Percentiles rank a stretch among this genome's conserved stretches.
These are phyloP conservation scores for Xanthostigma xanthostigma DNA, from an alignment of 2,888 invertebrate genomes.

Conservation along the genomic window DNA sequence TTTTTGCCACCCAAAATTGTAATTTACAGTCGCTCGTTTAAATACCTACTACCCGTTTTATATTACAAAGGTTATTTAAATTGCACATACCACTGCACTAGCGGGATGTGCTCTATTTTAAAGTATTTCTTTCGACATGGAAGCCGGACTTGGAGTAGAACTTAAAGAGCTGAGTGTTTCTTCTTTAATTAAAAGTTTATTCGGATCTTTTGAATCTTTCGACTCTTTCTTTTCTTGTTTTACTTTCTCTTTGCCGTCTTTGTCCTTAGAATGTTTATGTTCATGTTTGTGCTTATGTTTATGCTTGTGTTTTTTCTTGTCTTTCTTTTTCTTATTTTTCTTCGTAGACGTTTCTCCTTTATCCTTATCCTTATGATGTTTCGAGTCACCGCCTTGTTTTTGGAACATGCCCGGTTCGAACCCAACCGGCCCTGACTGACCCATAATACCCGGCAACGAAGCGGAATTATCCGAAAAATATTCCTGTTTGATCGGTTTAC, in stretches of 20 bases:
- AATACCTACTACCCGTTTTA: too few relatives aligned
- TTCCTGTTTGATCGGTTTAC: conserved; percentile 43
- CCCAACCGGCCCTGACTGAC: conserved; percentile 55
- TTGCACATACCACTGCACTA: too few relatives aligned
- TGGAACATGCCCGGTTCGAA: conserved; percentile 78
- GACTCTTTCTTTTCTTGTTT: conserved; percentile 33
- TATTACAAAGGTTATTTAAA: not conserved
- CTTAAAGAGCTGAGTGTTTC: conserved; percentile 63
- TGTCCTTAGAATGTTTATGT: conserved; percentile 37
- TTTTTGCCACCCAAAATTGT: too few relatives aligned
- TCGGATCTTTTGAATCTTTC: conserved; percentile 26
- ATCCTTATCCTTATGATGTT: conserved; percentile 28
- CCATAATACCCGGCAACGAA: conserved; percentile 58
- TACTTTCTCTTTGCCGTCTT: conserved; percentile 35
- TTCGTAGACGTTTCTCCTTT: conserved; percentile 39
- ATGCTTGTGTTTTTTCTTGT: conserved; percentile 81
- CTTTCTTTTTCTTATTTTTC: conserved; percentile 57
- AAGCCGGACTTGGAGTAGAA: conserved; percentile 58
- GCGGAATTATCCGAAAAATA: conserved; percentile 69
- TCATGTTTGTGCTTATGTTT: conserved; percentile 69
- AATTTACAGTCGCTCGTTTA: too few relatives aligned
- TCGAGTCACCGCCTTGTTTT: conserved; percentile 29
- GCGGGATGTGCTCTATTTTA: too few relatives aligned
- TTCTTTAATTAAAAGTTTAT: conserved; percentile 48
- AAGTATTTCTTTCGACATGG: conserved; percentile 15